Conservation (phyloP, 2,797 vertebrate species). For the Ctenopoma kingsleyae region DNA sequence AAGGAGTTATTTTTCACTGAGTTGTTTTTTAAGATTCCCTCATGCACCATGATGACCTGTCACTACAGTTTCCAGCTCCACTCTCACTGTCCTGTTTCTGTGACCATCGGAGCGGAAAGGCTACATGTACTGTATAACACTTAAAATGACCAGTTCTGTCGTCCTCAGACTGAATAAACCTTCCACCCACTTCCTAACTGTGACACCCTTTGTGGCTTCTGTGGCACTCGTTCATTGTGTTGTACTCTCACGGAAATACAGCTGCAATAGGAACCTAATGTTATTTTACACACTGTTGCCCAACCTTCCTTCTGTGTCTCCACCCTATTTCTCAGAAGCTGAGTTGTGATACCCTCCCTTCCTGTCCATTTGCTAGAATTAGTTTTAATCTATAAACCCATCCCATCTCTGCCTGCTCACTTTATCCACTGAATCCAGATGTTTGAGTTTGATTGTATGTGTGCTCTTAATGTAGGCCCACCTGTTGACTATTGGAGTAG, state of each 20-base stretch:
- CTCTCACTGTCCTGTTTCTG: slow-evolving; percentile 5
- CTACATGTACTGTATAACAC: slow-evolving; percentile 27
- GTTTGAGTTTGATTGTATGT: neutral
- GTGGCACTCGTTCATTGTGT: slow-evolving; percentile 16
- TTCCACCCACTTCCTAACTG: slow-evolving; percentile 28
- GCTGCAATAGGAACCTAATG: slow-evolving; percentile 42
- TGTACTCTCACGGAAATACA: slow-evolving; percentile 26
- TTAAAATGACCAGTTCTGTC: slow-evolving; percentile 40
- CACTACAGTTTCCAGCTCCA: slow-evolving; percentile 48
- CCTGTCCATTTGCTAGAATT: slow-evolving; percentile 11
- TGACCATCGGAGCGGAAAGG: slow-evolving; percentile 46
- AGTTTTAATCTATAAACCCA: slow-evolving; percentile 22
- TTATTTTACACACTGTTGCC: slow-evolving; percentile 64
- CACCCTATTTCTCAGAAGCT: slow-evolving; percentile 69
- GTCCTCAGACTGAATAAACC: slow-evolving; percentile 10
- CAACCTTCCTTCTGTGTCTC: slow-evolving; percentile 59
- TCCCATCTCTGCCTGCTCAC: neutral
- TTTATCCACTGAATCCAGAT: neutral
- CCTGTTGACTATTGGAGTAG: neutral
- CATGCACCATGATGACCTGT: slow-evolving; percentile 56
- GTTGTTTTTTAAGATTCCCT: slow-evolving; percentile 20
- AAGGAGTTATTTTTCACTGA: neutral
- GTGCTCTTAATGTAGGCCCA: neutral
- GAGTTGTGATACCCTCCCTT: slow-evolving; percentile 46
- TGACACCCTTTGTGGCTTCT: slow-evolving; percentile 18